Base-by-base conservation (phyloP, 2,888 invertebrate species). In the Philereme transversata region DNA sequence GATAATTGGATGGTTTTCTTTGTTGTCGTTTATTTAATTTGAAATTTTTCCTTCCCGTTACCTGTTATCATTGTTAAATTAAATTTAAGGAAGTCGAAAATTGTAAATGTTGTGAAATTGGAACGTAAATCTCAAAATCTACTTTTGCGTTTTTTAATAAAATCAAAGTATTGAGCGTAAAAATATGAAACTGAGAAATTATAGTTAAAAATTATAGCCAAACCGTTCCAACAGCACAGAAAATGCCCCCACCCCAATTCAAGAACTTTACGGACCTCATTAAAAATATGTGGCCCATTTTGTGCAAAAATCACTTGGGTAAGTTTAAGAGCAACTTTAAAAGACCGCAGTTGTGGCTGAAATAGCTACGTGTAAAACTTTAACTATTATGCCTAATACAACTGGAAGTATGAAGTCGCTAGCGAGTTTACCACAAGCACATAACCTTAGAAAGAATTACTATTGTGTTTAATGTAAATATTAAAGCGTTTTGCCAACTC, bases 1-100 rank as follows among this genome's bases (percentile, higher is more conserved):
- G 38, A 50, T 54, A 54, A 59, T 54, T 54, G 49, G 49, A 59
- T 50, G 45, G 40, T 10, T 45, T 59, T 53, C 7, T 46, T n/a
- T 46, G n/a, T 40, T 54, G 22, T 11, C 5, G 34, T 48, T 38
- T 38, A 7, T 47, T 33, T 46, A n/a, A 46, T 45, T 44, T 5
- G n/a, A 40, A 8, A 40, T 40, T n/a, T 34, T 51, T 40, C 4
- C 34, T 44, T 4, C 10, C 41, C 9, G 1, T n/a, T 43, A 38
- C 36, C 36, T 40, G 40, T 40, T 8, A 5, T 40, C 40, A 40
- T 40, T 6, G 40, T 22, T 22, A 40, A 40, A 40, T 40, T 6
- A 40, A 40, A 40, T 40, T 40, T 8, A 40, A 40, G 40, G 8
- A 40, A 5, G 4, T 40, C 4, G 40, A 40, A 7, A 8, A 40